Percentiles rank a stretch among this genome's conserved stretches.
phyloP scores from a whole-genome alignment of 2,888 invertebrate genomes.

The Plagodis pulveraria region DNA sequence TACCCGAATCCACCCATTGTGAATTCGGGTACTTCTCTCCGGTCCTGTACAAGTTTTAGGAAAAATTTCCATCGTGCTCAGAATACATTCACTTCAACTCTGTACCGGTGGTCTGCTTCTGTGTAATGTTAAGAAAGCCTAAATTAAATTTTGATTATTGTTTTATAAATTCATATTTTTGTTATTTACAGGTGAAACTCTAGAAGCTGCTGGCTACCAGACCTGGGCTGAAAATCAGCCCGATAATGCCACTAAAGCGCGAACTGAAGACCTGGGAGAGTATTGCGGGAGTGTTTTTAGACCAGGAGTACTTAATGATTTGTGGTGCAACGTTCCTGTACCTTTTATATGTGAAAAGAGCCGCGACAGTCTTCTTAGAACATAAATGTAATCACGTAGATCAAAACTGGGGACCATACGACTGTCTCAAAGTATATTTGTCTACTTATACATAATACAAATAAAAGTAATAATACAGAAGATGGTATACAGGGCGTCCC shows the following conservation, averaged over 20 bases:
- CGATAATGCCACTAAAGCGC: constrained; percentile 15
- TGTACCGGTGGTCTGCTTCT: no score
- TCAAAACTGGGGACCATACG: not conserved
- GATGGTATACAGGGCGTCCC: no score
- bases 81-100: no score
- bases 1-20: no score
- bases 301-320: constrained; percentile 5
- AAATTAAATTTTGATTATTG: no score
- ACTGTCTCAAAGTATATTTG: no score
- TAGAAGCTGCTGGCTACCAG: constrained; percentile 5
- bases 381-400: not conserved
- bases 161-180: not conserved
- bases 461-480: no score
- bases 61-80: no score
- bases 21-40: no score
- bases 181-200: constrained; percentile 4
- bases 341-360: constrained; percentile 24
- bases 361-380: constrained; percentile 1
- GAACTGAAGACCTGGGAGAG: constrained; percentile 9
- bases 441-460: no score
- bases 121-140: no score
- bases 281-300: constrained; percentile 16
- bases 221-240: constrained; percentile 10
- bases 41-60: no score
- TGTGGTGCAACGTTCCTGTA: constrained; percentile 8